Conservation (phyloP, 2,797 vertebrate species). For the Pangasius mekongensis region DNA sequence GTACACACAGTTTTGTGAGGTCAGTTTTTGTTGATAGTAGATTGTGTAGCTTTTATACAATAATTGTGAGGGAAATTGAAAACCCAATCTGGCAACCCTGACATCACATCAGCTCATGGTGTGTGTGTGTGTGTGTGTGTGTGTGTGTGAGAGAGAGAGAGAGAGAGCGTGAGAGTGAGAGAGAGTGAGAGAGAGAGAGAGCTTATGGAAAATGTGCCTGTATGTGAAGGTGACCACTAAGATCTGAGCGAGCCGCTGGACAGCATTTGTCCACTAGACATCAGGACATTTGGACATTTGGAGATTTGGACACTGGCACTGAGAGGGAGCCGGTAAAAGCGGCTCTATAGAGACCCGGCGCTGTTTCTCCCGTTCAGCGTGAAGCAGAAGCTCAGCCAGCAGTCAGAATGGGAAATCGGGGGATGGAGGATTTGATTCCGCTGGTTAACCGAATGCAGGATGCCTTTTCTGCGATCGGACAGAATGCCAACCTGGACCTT, state of each 20-base stretch:
- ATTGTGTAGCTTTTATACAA: neutral
- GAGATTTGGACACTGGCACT: neutral
- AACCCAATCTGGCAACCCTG: constrained; percentile 20
- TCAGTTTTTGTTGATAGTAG: neutral
- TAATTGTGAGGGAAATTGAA: neutral
- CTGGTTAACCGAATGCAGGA: constrained; percentile 91
- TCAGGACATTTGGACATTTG: neutral
- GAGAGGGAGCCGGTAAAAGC: neutral
- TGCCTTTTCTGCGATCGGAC: constrained; percentile 91
- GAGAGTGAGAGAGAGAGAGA: neutral
- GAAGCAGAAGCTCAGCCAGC: constrained; percentile 28
- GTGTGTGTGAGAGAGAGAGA: neutral
- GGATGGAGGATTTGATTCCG: constrained; percentile 94
- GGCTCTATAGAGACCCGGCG: neutral
- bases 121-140: neutral
- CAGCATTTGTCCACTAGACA: neutral
- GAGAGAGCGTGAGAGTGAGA: neutral
- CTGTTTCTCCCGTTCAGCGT: constrained; percentile 14
- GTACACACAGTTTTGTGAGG: neutral
- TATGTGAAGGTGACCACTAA: constrained; percentile 22
- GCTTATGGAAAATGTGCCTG: neutral
- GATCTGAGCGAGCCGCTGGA: constrained; percentile 16
- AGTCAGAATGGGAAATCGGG: constrained; percentile 88
- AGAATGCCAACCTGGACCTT: constrained; percentile 89
- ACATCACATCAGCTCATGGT: neutral